These are phyloP conservation scores for Trypoxylon attenuatum DNA, from an alignment of 2,888 invertebrate genomes.

Conservation along the genomic window DNA sequence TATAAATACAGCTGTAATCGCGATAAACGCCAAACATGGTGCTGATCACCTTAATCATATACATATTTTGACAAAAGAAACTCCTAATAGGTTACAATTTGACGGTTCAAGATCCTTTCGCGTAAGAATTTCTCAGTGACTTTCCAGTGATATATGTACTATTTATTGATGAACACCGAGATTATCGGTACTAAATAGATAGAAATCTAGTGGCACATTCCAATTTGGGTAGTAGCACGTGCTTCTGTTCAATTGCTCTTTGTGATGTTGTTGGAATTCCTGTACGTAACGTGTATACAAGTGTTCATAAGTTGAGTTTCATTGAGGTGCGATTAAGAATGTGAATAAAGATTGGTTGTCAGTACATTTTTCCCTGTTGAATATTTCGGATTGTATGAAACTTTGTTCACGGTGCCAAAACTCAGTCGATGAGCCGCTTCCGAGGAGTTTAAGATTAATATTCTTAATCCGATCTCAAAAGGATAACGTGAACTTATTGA, in stretches of 20 bases:
- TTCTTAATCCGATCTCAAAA: conserved; percentile 20
- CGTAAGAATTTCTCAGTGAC: background rate
- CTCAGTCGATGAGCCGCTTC: too few relatives aligned
- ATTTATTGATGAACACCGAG: conserved; percentile 14
- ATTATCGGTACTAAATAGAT: conserved; percentile 27
- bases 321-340: conserved; percentile 20
- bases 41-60: too few relatives aligned
- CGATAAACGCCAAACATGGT: too few relatives aligned
- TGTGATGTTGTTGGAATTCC: conserved; percentile 10
- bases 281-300: background rate
- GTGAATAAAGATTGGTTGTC: background rate
- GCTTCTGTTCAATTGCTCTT: conserved; percentile 26
- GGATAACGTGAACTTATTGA: background rate
- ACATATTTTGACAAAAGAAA: too few relatives aligned
- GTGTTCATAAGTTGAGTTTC: background rate
- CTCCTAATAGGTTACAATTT: background rate
- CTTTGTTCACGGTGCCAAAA: conserved; percentile 14
- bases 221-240: conserved; percentile 23
- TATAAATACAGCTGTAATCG: too few relatives aligned
- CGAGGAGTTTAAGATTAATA: too few relatives aligned
- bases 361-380: conserved; percentile 1
- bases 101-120: background rate
- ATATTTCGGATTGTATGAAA: conserved; percentile 4
- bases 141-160: background rate
- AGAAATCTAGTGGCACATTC: conserved; percentile 36